Conservation (phyloP, 2,113 vertebrate genomes). For the Dendropsophus ebraccatus region DNA sequence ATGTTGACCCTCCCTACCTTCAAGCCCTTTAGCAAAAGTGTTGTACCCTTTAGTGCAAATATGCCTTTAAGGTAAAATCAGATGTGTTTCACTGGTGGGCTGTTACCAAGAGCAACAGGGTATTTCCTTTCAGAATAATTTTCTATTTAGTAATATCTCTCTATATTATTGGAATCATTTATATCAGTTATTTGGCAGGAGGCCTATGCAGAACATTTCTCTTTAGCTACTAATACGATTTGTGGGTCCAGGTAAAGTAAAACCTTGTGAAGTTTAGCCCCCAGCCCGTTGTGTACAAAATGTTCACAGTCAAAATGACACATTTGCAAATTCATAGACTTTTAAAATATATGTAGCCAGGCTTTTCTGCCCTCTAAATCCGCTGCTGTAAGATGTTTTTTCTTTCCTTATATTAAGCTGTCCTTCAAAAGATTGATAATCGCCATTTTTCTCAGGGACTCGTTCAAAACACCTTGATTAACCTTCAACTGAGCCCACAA, state of each 20-base stretch:
- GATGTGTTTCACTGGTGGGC: no score
- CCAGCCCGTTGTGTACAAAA: conserved; percentile 31
- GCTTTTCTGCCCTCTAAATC: conserved; percentile 13
- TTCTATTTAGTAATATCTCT: not conserved
- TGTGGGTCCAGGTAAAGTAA: not conserved
- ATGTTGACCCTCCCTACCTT: no score
- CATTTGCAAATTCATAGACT: conserved; percentile 37
- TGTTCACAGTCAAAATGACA: conserved; percentile 34
- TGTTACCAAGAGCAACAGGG: no score
- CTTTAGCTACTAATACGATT: conserved; percentile 10
- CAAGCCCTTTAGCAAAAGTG: not conserved
- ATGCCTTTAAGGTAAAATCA: not conserved
- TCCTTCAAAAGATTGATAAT: conserved; percentile 62
- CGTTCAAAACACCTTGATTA: conserved; percentile 63
- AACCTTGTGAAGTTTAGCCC: conserved; percentile 52
- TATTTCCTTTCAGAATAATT: not conserved
- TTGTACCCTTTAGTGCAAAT: not conserved
- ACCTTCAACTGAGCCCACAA: conserved; percentile 58
- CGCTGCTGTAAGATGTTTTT: conserved; percentile 10
- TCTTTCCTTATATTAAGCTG: conserved; percentile 35
- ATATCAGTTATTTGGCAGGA: not conserved
- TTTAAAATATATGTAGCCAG: conserved; percentile 24
- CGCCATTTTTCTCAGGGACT: conserved; percentile 57
- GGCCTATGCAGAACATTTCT: conserved; percentile 4
- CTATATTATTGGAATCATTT: not conserved